Evolutionary conservation across 2,797 vertebrate genomes (phyloP), one percentile per base, ranked within the genome.

Genomic region (Dicrostonyx torquatus): DNA sequence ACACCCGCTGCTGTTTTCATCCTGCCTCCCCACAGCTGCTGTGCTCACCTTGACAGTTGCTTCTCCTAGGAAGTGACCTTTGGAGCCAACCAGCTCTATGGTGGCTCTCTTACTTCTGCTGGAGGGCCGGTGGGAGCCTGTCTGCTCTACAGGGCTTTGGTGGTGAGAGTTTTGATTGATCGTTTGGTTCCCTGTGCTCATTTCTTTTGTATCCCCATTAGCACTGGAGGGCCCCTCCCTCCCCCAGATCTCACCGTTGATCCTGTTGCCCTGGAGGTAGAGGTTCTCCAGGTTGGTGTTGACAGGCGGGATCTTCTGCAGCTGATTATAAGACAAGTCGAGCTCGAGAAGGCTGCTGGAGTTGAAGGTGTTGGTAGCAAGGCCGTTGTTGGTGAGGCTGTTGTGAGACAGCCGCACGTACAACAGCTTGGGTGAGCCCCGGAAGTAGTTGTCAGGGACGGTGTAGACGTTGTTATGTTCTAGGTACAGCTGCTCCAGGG

Each of bases 261-360:
- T 99, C 93, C 99, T 98, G 97, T 99, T 99, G 72, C 99, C 99
- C 95, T 99, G 99, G 90, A 99, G 98, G 95, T 99, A 99, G 88
- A 99, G 99, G 97, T 99, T 99, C 97, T 99, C 98, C 2, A 99
- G 98, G 45, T 98, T 99, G 97, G 98, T 98, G 98, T 97, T 99
- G 97, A 99, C 99, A 0, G 98, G 97, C 2, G 99, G 99, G 94
- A 99, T 99, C 96, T 99, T 99, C 98, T 99, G 99, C 91, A 99
- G 98, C 95, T 99, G 99, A 98, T 99, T 99, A 98, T 98, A 99
- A 95, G 99, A 99, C 53, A 99, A 98, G 96, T 99, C 99, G 34
- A 99, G 98, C 98, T 99, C 99, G 5, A 99, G 98, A 96, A 99
- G 98, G 92, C 99, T 99, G 45, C 98, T 99, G 97, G 99, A 98